These are phyloP conservation scores for Ochropleura leucogaster DNA, from an alignment of 2,888 invertebrate species.

Conservation along the genomic window DNA sequence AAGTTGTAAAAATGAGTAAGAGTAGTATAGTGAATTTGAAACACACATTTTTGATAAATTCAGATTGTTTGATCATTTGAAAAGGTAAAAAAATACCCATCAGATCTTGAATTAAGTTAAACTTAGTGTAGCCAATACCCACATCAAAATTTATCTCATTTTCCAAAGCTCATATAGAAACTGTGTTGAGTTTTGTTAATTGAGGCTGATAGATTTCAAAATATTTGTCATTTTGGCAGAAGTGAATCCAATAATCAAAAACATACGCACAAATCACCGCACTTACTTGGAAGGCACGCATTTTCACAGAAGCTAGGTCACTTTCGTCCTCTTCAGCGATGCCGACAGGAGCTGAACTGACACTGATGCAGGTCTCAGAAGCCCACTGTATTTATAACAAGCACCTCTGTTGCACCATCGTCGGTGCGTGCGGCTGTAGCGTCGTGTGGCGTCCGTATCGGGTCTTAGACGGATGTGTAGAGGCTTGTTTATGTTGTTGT, in stretches of 20 bases:
- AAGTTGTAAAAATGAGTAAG: neutral
- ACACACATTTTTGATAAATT: neutral
- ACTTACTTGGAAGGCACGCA: conserved; percentile 89
- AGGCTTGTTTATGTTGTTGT: neutral
- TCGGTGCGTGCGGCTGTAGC: conserved; percentile 49
- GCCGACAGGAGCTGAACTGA: conserved; percentile 89
- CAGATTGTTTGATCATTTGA: neutral
- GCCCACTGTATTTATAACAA: conserved; percentile 84
- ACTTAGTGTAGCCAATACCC: neutral
- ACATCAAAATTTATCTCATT: neutral
- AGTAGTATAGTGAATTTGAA: neutral
- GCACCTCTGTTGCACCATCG: conserved; percentile 77
- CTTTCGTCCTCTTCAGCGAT: conserved; percentile 88
- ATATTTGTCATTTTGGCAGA: neutral
- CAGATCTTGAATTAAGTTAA: neutral
- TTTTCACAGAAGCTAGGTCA: conserved; percentile 79
- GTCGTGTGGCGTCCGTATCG: conserved; percentile 26
- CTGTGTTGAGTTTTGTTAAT: neutral
- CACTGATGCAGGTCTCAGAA: conserved; percentile 75
- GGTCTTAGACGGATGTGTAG: conserved; percentile 19
- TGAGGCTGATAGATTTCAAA: neutral
- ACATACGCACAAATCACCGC: conserved; percentile 36
- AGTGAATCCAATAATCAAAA: neutral
- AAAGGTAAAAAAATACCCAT: neutral
- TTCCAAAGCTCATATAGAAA: neutral